Evolutionary conservation across 2,888 invertebrate species (phyloP).

Genomic region (Melanargia galathea): DNA sequence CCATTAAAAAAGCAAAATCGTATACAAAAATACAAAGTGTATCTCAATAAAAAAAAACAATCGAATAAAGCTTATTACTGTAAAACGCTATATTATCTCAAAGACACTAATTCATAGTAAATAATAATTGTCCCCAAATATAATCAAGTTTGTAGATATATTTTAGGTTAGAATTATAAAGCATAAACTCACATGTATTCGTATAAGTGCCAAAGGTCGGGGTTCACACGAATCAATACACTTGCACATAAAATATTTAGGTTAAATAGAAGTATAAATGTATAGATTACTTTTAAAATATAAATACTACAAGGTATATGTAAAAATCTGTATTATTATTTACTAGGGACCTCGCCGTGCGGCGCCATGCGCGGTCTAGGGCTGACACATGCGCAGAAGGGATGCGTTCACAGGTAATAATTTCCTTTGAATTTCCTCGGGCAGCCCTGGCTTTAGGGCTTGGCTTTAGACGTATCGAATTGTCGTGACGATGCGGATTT

Average conservation of each 20-base stretch:
- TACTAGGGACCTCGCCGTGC: slow-evolving; percentile 48
- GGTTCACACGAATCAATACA: not conserved
- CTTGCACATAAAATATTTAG: not conserved
- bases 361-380: slow-evolving; percentile 63
- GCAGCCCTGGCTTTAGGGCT: slow-evolving; percentile 61
- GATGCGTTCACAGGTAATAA: slow-evolving; percentile 58
- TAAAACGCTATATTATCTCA: not conserved
- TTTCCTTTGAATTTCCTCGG: slow-evolving; percentile 70
- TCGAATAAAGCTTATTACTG: not conserved
- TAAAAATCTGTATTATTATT: slow-evolving; percentile 42
- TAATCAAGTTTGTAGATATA: not conserved
- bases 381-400: slow-evolving; percentile 58
- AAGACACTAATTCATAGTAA: not conserved
- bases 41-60: not conserved
- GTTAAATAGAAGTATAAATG: not conserved
- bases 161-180: slow-evolving; percentile 12
- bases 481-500: slow-evolving; percentile 22
- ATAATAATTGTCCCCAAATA: not conserved
- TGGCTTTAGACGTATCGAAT: slow-evolving; percentile 45
- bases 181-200: slow-evolving; percentile 14
- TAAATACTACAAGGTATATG: slow-evolving; percentile 33
- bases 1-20: not conserved
- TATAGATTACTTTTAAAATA: slow-evolving; percentile 21
- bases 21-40: not conserved
- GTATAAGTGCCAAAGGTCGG: too few species aligned